Evolutionary conservation across 2,888 invertebrate species (phyloP), one percentile per base, ranked within the genome.

Genomic region (Drosophila maculinotata): DNA sequence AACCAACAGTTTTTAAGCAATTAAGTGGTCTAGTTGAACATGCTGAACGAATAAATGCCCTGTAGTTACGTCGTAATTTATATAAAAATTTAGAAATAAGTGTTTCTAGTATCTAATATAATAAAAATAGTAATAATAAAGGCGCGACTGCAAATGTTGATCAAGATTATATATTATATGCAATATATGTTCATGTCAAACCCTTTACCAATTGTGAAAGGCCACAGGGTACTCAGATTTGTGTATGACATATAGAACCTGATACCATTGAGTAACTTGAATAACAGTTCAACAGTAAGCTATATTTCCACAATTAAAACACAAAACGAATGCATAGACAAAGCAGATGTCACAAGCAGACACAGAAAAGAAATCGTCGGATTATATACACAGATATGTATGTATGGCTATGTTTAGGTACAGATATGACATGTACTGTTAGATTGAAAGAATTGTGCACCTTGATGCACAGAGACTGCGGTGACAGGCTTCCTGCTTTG

Each of bases 401-500:
- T 25, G 9, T 17, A 14, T 33, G 15, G 0, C 14, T 5, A 23
- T 10, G 12, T 15, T 1, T 39, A n/a, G n/a, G n/a, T n/a, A 8
- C 17, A 33, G 20, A 12, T 31, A 33, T 45, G 67, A 45, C 49
- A 66, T 49, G 72, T 83, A 83, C 79, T 72, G 78, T 80, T 79
- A 79, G 45, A 41, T 65, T 17, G 30, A 56, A 31, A 65, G 69
- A 58, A 62, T 35, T 64, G 45, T 63, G 64, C 64, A 64, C 48
- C 56, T 64, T 63, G 36, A 54, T 64, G 44, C 56, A 25, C 30
- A 67, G 41, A 56, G 65, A 69, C 57, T 79, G 83, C 69, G 86
- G 81, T 86, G 77, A 84, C 57, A 60, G 79, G 80, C 80, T 80
- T 80, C 80, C 80, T 83, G 76, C 76, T 75, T 63, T 60, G 28